Conservation (phyloP, 2,888 invertebrate species). For the Agrypnus murinus region DNA sequence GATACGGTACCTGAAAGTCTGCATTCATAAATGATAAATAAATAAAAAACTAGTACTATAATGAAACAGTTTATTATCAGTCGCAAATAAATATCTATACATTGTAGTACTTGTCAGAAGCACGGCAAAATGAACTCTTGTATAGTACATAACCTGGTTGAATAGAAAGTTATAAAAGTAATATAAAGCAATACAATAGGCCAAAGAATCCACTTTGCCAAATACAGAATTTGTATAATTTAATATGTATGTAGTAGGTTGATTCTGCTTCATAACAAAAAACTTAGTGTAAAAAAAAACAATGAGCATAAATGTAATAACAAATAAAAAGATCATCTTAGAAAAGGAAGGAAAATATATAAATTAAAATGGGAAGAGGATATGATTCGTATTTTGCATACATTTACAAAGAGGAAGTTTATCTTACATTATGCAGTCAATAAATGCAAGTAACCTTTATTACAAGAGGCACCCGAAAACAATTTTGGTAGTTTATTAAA, state of each 20-base stretch:
- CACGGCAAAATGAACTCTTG: conserved; percentile 58
- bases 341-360: not conserved
- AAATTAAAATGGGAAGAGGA: conserved; percentile 9
- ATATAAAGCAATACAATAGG: conserved; percentile 53
- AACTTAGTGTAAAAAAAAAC: not conserved
- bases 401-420: too few species aligned
- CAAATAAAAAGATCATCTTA: not conserved
- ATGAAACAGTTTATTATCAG: conserved; percentile 62
- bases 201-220: conserved; percentile 55
- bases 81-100: conserved; percentile 68
- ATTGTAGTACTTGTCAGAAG: conserved; percentile 63
- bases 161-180: conserved; percentile 11
- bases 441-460: too few species aligned
- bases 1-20: too few species aligned
- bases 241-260: conserved; percentile 1
- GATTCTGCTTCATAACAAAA: conserved; percentile 15
- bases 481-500: too few species aligned
- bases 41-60: too few species aligned
- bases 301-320: not conserved
- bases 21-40: too few species aligned
- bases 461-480: too few species aligned
- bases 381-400: too few species aligned
- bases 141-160: not conserved
- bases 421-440: too few species aligned
- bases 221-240: conserved; percentile 25